These are phyloP conservation scores for Megalurothrips usitatus DNA, from an alignment of 2,888 invertebrate genomes.

Conservation along the genomic window DNA sequence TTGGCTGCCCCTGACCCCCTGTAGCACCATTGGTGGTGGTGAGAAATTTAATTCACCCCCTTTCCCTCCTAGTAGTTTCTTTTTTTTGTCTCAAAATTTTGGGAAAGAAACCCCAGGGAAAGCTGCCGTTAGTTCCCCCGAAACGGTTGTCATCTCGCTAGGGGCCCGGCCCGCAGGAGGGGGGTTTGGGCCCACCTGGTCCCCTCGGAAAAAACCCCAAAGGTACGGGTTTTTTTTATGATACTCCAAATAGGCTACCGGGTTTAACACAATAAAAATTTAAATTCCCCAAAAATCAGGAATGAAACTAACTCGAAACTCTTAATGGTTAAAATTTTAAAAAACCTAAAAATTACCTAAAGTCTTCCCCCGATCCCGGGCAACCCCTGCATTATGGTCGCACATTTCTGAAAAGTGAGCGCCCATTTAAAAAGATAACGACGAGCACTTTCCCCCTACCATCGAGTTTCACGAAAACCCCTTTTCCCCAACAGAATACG, in stretches of 20 bases:
- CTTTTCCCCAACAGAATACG: constrained; percentile 48
- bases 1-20: constrained; percentile 32
- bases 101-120: constrained; percentile 40
- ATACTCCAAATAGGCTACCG: constrained; percentile 59
- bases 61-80: constrained; percentile 12
- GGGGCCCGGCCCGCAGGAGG: neutral
- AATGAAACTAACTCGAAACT: constrained; percentile 30
- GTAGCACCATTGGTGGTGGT: constrained; percentile 32
- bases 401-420: constrained; percentile 75
- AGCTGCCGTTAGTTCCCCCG: constrained; percentile 42
- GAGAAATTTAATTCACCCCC: neutral
- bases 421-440: constrained; percentile 71
- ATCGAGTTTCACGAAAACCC: constrained; percentile 39
- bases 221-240: constrained; percentile 56
- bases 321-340: constrained; percentile 18
- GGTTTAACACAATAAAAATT: constrained; percentile 36
- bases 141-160: constrained; percentile 42
- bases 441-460: constrained; percentile 68
- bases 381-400: constrained; percentile 79
- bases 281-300: constrained; percentile 32
- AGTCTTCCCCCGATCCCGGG: constrained; percentile 57
- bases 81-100: constrained; percentile 12
- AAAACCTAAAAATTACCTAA: constrained; percentile 47
- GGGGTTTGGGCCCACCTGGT: constrained; percentile 30
- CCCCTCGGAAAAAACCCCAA: constrained; percentile 34